Percentiles rank a stretch among this genome's conserved stretches.
Evolutionary conservation across 2,113 vertebrate species (phyloP).

Genomic region (Prunella fulvescens): DNA sequence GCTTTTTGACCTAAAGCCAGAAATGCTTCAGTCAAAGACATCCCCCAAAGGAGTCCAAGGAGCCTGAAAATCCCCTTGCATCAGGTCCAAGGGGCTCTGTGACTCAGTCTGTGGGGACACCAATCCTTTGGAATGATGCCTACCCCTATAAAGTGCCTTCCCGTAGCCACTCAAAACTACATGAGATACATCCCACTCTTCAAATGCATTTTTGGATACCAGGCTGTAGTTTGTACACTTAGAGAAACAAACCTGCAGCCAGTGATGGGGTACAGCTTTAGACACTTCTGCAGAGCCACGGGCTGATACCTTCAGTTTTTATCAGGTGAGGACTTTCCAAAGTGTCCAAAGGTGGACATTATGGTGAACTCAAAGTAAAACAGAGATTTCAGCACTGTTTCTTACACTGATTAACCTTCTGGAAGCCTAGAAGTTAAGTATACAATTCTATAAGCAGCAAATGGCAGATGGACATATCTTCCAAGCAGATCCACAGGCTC

Average conservation of each 20-base stretch:
- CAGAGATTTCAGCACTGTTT: background rate
- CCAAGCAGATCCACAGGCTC: background rate
- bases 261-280: background rate
- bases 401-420: background rate
- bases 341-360: background rate
- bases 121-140: background rate
- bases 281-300: background rate
- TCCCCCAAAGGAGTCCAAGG: background rate
- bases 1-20: constrained; percentile 49
- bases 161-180: background rate
- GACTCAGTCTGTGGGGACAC: background rate
- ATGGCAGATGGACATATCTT: background rate
- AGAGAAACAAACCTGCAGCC: background rate
- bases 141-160: background rate
- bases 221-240: background rate
- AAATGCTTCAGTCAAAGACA: background rate
- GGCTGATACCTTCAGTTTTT: background rate
- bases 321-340: background rate
- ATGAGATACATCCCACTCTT: background rate
- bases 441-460: background rate
- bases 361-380: background rate
- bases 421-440: background rate
- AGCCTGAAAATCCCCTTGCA: background rate
- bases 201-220: background rate
- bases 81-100: background rate